Percentiles rank a stretch among this genome's conserved stretches.
Evolutionary conservation across 2,113 vertebrate genomes (phyloP).

Genomic region (Acrocephalus kingi): DNA sequence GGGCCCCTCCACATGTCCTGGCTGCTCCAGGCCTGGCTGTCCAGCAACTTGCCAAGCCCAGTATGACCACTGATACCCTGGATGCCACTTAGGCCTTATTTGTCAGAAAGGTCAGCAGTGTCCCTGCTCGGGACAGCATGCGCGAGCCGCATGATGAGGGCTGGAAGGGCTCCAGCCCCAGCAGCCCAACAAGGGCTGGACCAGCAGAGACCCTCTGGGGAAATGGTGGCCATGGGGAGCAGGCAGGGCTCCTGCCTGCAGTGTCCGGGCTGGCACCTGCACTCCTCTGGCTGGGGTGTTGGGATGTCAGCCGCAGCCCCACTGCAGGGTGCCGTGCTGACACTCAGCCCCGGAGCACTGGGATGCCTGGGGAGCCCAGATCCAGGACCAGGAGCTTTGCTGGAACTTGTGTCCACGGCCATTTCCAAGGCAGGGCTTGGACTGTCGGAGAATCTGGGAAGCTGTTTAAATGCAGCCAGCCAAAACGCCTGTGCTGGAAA

Average conservation of each 20-base stretch:
- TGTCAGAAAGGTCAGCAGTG: not conserved
- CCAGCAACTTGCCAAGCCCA: not conserved
- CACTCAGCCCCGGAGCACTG: rapidly evolving
- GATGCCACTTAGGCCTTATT: not conserved
- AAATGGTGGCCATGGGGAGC: not conserved
- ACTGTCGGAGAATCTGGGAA: slow-evolving; percentile 13
- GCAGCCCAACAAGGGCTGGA: not conserved
- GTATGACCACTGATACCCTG: not conserved
- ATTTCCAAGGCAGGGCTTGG: not conserved
- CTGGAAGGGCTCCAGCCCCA: not conserved
- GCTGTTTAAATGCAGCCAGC: slow-evolving; percentile 56
- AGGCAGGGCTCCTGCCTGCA: not conserved
- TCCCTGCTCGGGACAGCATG: not conserved
- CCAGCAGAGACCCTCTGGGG: not conserved
- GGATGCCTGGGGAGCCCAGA: not conserved
- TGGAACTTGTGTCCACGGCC: not conserved
- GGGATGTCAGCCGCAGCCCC: not conserved
- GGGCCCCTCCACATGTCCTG: not conserved
- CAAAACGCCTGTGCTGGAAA: slow-evolving; percentile 61
- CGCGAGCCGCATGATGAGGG: rapidly evolving
- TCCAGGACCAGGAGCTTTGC: not conserved
- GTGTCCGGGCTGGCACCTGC: not conserved
- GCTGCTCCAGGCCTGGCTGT: not conserved
- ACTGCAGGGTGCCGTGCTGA: not conserved
- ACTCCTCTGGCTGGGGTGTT: not conserved